Conservation (phyloP, 2,113 vertebrate genomes). For the Silurus glanis region DNA sequence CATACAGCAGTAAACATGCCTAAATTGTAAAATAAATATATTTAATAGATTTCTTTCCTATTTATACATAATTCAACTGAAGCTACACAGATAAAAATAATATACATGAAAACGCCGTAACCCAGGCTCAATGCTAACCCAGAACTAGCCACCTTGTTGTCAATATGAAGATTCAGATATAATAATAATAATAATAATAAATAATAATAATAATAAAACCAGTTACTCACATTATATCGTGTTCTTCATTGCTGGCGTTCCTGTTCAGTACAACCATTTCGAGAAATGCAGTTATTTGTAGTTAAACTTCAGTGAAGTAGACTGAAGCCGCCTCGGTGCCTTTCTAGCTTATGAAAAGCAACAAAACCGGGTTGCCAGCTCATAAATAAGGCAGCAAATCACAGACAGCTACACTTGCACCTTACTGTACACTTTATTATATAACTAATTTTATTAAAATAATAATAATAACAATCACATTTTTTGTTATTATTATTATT, state of each 20-base stretch:
- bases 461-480: neutral
- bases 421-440: neutral
- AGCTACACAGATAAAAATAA: neutral
- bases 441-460: no score
- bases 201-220: neutral
- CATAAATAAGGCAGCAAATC: neutral
- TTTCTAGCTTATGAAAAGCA: neutral
- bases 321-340: neutral
- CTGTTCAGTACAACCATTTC: conserved; percentile 75
- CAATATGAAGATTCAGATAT: neutral
- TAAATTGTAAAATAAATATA: no score
- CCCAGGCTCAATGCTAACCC: neutral
- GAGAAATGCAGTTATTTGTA: conserved; percentile 14
- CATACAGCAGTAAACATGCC: neutral
- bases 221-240: conserved; percentile 75
- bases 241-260: conserved; percentile 62
- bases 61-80: neutral
- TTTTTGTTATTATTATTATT: neutral
- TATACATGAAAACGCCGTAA: neutral
- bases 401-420: no score
- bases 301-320: neutral
- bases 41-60: neutral
- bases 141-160: neutral
- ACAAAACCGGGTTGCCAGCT: conserved; percentile 12
- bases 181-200: neutral